These are phyloP conservation scores for Heterodera carotae DNA, from an alignment of 1,140 invertebrate genomes.

Conservation along the genomic window DNA sequence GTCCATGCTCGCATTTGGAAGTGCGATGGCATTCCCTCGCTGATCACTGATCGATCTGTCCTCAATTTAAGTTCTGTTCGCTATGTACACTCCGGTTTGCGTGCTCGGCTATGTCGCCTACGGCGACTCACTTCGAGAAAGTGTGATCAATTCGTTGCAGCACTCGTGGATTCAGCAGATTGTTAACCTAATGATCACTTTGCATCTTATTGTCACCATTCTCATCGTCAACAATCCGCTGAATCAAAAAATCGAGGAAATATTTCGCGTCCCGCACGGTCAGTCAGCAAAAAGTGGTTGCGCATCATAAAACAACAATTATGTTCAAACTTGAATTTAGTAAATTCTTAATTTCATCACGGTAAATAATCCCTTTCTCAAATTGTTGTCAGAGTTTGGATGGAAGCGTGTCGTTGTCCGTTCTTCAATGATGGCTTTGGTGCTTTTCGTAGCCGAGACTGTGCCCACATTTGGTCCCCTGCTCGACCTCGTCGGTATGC, in stretches of 20 bases:
- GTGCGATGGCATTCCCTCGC: slow-evolving; percentile 56
- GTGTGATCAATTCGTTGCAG: slow-evolving; percentile 61
- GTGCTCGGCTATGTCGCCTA: slow-evolving; percentile 60
- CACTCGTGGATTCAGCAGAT: slow-evolving; percentile 58
- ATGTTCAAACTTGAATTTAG: too few relatives aligned
- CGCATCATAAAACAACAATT: too few relatives aligned
- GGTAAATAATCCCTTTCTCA: neutral
- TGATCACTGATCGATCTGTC: neutral
- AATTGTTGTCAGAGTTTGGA: slow-evolving; percentile 76
- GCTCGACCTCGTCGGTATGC: slow-evolving; percentile 81
- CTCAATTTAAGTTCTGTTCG: slow-evolving; percentile 55
- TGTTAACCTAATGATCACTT: slow-evolving; percentile 62
- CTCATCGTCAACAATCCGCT: slow-evolving; percentile 62
- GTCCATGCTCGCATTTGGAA: slow-evolving; percentile 65
- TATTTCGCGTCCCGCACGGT: slow-evolving; percentile 61
- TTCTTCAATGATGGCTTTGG: slow-evolving; percentile 74
- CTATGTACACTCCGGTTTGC: slow-evolving; percentile 59
- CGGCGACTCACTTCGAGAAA: slow-evolving; percentile 60
- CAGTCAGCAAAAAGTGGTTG: neutral
- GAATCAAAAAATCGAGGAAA: slow-evolving; percentile 63
- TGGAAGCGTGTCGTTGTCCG: slow-evolving; percentile 77
- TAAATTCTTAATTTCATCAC: too few relatives aligned
- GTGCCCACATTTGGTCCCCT: slow-evolving; percentile 84
- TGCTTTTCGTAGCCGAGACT: slow-evolving; percentile 78
- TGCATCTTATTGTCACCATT: slow-evolving; percentile 62